Conservation (phyloP, 2,888 invertebrate species). For the Xanthostigma xanthostigma region DNA sequence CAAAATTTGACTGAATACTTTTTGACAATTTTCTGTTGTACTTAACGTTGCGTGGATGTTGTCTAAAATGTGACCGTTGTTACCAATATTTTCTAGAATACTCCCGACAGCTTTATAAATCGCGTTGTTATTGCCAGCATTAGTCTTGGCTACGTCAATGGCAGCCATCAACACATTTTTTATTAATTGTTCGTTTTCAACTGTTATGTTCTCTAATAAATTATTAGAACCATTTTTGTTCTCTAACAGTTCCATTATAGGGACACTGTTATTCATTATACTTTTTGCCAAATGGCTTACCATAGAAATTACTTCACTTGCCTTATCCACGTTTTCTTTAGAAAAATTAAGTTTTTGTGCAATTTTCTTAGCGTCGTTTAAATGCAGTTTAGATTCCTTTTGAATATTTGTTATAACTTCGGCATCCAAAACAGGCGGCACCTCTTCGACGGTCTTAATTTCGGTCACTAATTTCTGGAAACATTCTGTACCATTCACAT, state of each 20-base stretch:
- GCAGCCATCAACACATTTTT: neutral
- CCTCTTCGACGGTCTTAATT: neutral
- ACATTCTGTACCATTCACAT: constrained; percentile 1
- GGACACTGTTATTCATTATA: neutral
- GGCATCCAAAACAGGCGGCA: neutral
- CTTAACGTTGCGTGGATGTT: no score
- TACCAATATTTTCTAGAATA: no score
- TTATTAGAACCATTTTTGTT: no score
- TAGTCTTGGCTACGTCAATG: neutral
- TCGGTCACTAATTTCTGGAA: neutral
- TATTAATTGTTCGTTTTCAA: neutral
- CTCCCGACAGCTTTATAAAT: no score
- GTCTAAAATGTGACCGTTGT: no score
- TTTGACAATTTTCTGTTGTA: no score
- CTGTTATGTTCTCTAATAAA: neutral
- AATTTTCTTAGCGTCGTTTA: constrained; percentile 14
- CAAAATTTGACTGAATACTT: no score
- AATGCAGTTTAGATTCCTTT: constrained; percentile 13
- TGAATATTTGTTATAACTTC: neutral
- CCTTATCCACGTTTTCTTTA: constrained; percentile 9
- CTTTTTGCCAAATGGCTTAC: constrained; percentile 1
- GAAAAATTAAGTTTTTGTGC: constrained; percentile 7
- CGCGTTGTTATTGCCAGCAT: no score
- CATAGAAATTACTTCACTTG: constrained; percentile 1
- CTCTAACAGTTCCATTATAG: no score